Percentiles rank a stretch among this genome's conserved stretches.
Evolutionary conservation across 2,113 vertebrate species (phyloP).

Genomic region (Eonycteris spelaea): DNA sequence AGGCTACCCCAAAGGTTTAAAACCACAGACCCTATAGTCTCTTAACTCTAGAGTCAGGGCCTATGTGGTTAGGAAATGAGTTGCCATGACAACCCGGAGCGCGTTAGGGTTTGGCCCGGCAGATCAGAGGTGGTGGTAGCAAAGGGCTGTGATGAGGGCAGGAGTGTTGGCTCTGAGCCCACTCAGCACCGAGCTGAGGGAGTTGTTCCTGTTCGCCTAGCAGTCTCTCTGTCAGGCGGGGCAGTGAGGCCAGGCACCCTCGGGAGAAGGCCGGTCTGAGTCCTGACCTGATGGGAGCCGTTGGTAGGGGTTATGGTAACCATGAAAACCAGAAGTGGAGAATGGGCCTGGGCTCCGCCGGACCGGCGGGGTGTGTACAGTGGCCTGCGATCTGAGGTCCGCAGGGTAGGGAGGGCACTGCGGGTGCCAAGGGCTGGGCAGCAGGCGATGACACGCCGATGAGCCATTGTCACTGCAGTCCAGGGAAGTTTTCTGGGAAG

Average conservation of each 20-base stretch:
- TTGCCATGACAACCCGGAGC: slow-evolving; percentile 45
- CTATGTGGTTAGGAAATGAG: background rate
- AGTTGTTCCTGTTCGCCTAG: background rate
- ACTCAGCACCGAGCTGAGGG: background rate
- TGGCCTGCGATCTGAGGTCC: background rate
- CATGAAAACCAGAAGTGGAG: background rate
- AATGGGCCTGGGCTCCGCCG: background rate
- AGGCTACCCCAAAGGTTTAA: background rate
- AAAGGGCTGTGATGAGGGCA: background rate
- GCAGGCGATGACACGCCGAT: background rate
- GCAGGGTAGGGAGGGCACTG: background rate
- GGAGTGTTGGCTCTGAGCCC: background rate
- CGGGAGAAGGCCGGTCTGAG: background rate
- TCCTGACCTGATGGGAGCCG: background rate
- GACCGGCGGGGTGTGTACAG: background rate
- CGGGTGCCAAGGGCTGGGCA: background rate
- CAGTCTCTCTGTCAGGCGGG: background rate
- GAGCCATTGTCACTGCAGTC: background rate
- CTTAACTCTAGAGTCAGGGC: background rate
- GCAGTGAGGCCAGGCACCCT: background rate
- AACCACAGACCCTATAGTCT: background rate
- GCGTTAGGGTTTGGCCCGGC: background rate
- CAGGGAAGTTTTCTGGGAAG: background rate
- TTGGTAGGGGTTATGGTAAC: background rate
- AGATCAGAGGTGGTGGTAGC: background rate